Evolutionary conservation across 2,797 vertebrate genomes (phyloP), one percentile per base, ranked within the genome.

Genomic region (Acipenser transmontanus): DNA sequence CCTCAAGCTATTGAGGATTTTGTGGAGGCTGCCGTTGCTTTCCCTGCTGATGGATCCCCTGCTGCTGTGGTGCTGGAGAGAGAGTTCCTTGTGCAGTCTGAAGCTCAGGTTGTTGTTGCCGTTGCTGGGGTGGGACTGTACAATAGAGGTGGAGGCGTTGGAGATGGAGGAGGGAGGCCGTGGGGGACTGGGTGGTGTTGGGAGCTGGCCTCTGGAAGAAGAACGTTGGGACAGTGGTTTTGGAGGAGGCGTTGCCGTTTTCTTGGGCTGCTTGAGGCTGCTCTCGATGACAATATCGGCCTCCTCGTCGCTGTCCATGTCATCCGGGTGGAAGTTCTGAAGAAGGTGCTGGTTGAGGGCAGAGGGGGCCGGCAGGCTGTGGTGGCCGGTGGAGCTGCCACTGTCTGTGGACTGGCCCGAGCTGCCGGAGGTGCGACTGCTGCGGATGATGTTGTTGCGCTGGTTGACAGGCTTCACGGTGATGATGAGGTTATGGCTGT

Each of bases 1-100:
- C 84, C 93, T 94, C 85, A 99, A 85, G 66, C 94, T 94, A 83
- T 89, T 96, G 79, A 98, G 89, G 72, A 98, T 91, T 92, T 94
- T 93, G 86, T 95, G 94, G 73, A 96, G 87, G 79, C 89, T 94
- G 81, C 93, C 93, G 0, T 95, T 95, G 90, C 91, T 94, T 76
- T 95, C 92, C 62, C 81, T 73, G n/a, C 61, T 70, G 47, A 66
- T 52, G 5, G 69, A 70, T 13, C 83, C 83, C 13, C 83, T 78
- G 76, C 64, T 77, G 61, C 72, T 84, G 8, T 48, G 20, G 6
- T 47, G 59, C 50, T 47, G 54, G 68, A 88, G 74, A 76, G 81
- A 84, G 76, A 94, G 85, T 88, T 89, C 88, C 76, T 85, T 82
- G 70, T 87, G 87, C 52, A 87, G 75, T 76, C 84, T 81, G 70